phyloP scores from a whole-genome alignment of 2,113 vertebrate genomes.

The Corvus cornix region DNA sequence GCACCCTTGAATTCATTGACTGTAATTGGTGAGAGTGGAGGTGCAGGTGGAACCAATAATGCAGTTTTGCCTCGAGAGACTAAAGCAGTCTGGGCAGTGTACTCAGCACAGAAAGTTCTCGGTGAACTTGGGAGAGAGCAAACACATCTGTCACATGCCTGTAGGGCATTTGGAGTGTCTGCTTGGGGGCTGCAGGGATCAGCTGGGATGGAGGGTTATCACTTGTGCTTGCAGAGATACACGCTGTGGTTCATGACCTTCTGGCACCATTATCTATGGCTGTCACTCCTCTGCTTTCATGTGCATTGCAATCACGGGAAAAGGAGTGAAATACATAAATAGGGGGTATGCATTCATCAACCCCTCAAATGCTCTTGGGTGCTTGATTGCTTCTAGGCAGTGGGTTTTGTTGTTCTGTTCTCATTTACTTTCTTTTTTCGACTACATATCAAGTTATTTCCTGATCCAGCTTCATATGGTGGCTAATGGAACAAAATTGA shows the following conservation, averaged over 20 bases:
- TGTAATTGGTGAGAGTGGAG: neutral
- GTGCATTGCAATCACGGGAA: neutral
- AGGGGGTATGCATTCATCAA: neutral
- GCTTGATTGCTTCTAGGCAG: neutral
- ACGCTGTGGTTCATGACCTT: neutral
- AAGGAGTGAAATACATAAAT: neutral
- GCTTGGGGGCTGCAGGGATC: neutral
- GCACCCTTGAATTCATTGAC: neutral
- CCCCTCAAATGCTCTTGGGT: neutral
- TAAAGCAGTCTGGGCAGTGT: neutral
- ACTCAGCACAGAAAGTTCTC: neutral
- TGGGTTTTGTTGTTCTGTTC: neutral
- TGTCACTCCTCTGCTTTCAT: neutral
- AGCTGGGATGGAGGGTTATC: neutral
- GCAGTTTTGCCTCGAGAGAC: neutral
- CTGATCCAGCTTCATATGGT: neutral
- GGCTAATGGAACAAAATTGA: constrained; percentile 56
- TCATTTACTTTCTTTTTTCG: constrained; percentile 6
- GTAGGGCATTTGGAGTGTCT: neutral
- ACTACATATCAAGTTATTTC: neutral
- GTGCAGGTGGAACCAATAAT: neutral
- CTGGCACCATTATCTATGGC: neutral
- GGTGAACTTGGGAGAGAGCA: neutral
- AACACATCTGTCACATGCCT: neutral
- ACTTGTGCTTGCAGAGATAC: neutral